Evolutionary conservation across 2,113 vertebrate genomes (phyloP).

Genomic region (Bagarius yarrelli): DNA sequence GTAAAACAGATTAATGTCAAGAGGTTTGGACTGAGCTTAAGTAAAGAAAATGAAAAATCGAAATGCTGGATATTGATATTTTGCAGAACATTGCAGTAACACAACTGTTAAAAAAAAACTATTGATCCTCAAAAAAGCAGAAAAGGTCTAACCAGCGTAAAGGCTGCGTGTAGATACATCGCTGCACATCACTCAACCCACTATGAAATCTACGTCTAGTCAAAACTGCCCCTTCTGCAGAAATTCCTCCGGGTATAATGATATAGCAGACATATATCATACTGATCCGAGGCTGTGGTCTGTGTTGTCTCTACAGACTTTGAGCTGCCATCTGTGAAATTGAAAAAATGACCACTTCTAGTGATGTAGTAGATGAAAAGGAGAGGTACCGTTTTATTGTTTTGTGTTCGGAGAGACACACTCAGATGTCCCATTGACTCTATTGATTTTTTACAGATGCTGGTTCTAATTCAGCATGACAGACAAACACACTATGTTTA

Average conservation of each 20-base stretch:
- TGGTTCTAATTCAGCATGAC: constrained; percentile 16
- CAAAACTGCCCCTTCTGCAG: constrained; percentile 14
- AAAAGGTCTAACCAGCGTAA: neutral
- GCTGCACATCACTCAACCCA: neutral
- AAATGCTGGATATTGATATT: neutral
- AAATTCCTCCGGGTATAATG: neutral
- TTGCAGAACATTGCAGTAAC: neutral
- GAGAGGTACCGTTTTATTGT: neutral
- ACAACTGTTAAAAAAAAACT: neutral
- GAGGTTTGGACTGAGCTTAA: neutral
- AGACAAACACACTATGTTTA: neutral
- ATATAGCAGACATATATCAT: constrained; percentile 26
- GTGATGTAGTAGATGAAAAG: constrained; percentile 10
- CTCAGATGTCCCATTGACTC: neutral
- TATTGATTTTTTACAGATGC: constrained; percentile 21
- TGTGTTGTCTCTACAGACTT: constrained; percentile 26
- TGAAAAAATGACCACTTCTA: constrained; percentile 24
- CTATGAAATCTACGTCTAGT: constrained; percentile 10
- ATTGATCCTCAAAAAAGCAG: neutral
- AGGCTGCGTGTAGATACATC: neutral
- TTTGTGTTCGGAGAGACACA: neutral
- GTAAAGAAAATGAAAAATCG: neutral
- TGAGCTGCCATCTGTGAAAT: constrained; percentile 31
- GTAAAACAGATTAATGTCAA: neutral
- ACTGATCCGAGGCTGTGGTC: neutral